A percentile compares a stretch with the other conserved stretches of the same genome.
Evolutionary conservation across 2,797 vertebrate genomes (phyloP).

Genomic region (Rhinophrynus dorsalis): DNA sequence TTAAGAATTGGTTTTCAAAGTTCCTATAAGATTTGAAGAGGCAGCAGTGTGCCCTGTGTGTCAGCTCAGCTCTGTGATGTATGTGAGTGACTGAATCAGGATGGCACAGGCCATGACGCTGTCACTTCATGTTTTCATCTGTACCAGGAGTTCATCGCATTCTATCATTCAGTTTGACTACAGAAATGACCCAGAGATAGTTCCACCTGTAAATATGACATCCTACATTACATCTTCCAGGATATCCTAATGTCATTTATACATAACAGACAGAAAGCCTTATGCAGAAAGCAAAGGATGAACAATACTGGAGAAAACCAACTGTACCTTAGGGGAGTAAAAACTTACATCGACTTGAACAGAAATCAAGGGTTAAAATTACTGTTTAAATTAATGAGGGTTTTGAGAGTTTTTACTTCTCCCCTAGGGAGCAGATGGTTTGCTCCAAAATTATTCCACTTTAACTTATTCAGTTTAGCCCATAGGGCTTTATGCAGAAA

Average conservation of each 20-base stretch:
- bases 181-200: conserved; percentile 28
- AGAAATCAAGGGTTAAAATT: too few relatives aligned
- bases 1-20: too few relatives aligned
- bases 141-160: conserved; percentile 1
- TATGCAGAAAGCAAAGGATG: too few relatives aligned
- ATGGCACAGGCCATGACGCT: conserved; percentile 20
- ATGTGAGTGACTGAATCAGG: conserved; percentile 21
- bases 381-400: too few relatives aligned
- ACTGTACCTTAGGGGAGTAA: too few relatives aligned
- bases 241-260: neutral
- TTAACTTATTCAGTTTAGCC: too few relatives aligned
- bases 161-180: conserved; percentile 20
- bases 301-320: too few relatives aligned
- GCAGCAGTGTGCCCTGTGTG: neutral
- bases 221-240: conserved; percentile 10
- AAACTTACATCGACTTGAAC: too few relatives aligned
- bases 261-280: neutral
- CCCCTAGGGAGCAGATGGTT: too few relatives aligned
- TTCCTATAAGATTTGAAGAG: neutral
- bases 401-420: too few relatives aligned
- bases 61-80: conserved; percentile 8
- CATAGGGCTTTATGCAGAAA: too few relatives aligned
- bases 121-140: conserved; percentile 25
- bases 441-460: too few relatives aligned
- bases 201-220: conserved; percentile 36